Base-by-base conservation (phyloP, 2,888 invertebrate species). In the Dastarcus helophoroides region DNA sequence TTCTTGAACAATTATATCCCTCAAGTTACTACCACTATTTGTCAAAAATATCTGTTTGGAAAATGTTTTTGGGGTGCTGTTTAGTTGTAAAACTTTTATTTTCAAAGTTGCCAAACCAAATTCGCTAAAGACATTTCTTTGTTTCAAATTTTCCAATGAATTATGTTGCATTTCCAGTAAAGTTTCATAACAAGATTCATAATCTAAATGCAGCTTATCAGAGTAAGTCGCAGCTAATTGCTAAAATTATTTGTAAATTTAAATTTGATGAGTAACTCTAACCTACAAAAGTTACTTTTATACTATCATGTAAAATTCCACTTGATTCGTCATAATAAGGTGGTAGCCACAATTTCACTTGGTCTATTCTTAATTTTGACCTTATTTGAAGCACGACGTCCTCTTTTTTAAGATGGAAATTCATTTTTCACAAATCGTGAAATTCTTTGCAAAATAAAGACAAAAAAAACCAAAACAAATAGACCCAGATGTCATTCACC, bases 41-140 rank as follows among this genome's bases (percentile, higher is more conserved):
- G 65, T 64, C 3, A 81, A 50, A 24, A 64, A 60, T 36, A 71
- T 66, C 51, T 76, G 70, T 2, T 79, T 56, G 29, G 68, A 69
- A 3, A 73, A 34, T 8, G 63, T 44, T 36, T 45, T 60, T 0
- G 72, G 64, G 21, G 65, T 67, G 31, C 65, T 63, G 6, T 68
- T 65, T 1, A 69, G 64, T 29, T 66, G 56, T 0, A 73, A 69
- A 2, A 77, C 66, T 42, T 78, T 76, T 1, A 86, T 64, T 52
- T 76, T 73, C 13, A 88, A 58, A 0, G 80, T 77, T 0, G 85
- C 84, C 29, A 77, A 48, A 2, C 85, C 84, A 0, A 78, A 79
- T 43, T 74, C 69, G 38, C 73, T 69, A 44, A 73, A 85, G 33
- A 72, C 69, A 3, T 71, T 71, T 38, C 78, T 70, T 13, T 81